Conservation (phyloP, 2,888 invertebrate species). For the Muscina levida region DNA sequence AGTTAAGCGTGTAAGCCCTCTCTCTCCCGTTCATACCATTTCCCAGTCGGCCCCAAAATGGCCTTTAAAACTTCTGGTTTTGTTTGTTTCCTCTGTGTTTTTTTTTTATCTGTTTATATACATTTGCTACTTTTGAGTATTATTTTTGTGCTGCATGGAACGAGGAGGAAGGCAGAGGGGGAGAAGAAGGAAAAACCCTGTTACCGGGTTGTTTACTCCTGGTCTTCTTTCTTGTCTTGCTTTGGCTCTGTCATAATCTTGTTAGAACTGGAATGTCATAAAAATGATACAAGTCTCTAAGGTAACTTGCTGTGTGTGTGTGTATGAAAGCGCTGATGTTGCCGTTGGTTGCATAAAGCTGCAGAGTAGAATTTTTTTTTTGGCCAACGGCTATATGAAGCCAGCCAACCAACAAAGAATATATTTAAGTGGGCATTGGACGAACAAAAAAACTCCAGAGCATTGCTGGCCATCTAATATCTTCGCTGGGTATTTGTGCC, state of each 20-base stretch:
- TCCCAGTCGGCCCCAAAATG: background rate
- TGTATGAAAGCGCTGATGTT: background rate
- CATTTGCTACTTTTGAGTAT: background rate
- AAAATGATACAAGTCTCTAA: constrained; percentile 49
- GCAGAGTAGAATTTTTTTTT: background rate
- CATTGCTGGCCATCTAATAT: too few relatives aligned
- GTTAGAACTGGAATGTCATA: constrained; percentile 24
- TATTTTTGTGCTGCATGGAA: background rate
- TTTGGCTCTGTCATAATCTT: background rate
- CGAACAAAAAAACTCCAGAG: too few relatives aligned
- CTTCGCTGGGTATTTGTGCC: background rate
- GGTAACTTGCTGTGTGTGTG: constrained; percentile 34
- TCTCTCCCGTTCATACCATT: background rate
- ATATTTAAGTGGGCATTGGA: too few relatives aligned
- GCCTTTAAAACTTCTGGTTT: constrained; percentile 15
- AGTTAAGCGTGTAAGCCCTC: background rate
- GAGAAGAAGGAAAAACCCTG: background rate
- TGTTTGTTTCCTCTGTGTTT: constrained; percentile 2
- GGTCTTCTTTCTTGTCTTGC: background rate
- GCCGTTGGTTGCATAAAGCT: background rate
- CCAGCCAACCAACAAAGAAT: too few relatives aligned
- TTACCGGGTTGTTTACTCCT: background rate
- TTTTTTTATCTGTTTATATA: background rate
- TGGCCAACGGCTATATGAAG: constrained; percentile 2
- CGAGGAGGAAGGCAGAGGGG: background rate